phyloP scores from a whole-genome alignment of 2,113 vertebrate species.

The Copsychus sechellarum region DNA sequence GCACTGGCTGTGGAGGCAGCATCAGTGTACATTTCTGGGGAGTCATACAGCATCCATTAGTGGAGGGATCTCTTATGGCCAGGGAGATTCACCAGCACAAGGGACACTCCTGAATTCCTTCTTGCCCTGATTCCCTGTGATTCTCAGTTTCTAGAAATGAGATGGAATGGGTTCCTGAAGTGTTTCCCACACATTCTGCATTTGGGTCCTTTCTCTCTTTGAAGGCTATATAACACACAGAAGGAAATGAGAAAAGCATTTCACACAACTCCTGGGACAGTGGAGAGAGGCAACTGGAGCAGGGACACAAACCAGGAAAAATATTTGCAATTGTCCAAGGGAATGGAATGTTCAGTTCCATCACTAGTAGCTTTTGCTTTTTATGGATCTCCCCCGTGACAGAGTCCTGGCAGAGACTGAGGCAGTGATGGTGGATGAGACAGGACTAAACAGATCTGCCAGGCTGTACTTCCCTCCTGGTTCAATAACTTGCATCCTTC shows the following conservation, averaged over 20 bases:
- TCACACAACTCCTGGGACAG: background rate
- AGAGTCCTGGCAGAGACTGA: background rate
- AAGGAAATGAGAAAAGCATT: background rate
- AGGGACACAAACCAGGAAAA: background rate
- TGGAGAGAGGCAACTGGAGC: background rate
- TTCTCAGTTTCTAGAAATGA: background rate
- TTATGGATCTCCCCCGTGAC: background rate
- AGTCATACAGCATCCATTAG: background rate
- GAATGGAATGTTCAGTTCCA: background rate
- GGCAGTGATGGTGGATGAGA: background rate
- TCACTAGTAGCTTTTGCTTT: background rate
- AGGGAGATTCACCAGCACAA: background rate
- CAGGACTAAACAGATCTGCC: background rate
- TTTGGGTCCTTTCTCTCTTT: background rate
- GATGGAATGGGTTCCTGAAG: background rate
- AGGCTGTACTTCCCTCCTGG: background rate
- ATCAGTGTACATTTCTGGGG: background rate
- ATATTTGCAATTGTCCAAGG: background rate
- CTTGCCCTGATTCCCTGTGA: background rate
- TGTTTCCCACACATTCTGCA: accelerated
- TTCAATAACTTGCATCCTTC: background rate
- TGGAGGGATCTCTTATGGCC: background rate
- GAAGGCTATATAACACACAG: background rate
- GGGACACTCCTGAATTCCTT: background rate
- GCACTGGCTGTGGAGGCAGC: background rate